A percentile compares a stretch with the other conserved stretches of the same genome.
Conservation (phyloP, 2,888 invertebrate species). For the Caenorhabditis imperialis region DNA sequence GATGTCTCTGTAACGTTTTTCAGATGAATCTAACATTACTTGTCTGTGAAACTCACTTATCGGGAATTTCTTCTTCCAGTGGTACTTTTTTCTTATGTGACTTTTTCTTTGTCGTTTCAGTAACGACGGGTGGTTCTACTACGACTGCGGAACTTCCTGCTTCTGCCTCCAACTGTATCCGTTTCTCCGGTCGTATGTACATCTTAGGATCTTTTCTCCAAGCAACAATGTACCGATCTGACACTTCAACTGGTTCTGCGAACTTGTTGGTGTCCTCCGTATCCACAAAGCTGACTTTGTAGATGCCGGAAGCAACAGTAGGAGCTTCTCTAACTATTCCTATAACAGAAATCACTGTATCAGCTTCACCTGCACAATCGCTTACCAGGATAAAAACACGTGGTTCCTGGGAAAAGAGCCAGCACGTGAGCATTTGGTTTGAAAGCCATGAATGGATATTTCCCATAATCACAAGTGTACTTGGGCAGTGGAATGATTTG, state of each 20-base stretch:
- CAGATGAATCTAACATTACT: neutral
- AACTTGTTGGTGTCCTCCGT: slow-evolving; percentile 3
- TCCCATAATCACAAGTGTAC: slow-evolving; percentile 12
- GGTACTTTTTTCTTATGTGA: too few species aligned
- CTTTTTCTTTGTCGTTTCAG: too few species aligned
- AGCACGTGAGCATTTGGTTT: slow-evolving; percentile 12
- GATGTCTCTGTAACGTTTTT: slow-evolving; percentile 21
- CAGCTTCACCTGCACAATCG: neutral
- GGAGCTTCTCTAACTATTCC: slow-evolving; percentile 11
- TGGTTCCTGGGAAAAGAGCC: slow-evolving; percentile 31
- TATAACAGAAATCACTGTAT: neutral
- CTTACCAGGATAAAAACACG: slow-evolving; percentile 36
- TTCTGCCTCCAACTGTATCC: neutral
- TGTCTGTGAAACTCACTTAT: slow-evolving; percentile 15
- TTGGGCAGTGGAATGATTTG: slow-evolving; percentile 31
- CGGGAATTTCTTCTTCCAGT: too few species aligned
- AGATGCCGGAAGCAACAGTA: neutral
- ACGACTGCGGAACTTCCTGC: neutral
- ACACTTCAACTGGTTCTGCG: slow-evolving; percentile 5
- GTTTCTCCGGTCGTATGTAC: slow-evolving; percentile 18
- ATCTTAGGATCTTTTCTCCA: slow-evolving; percentile 16
- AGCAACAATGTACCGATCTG: slow-evolving; percentile 28
- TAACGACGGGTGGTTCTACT: too few species aligned
- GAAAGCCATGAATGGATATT: slow-evolving; percentile 11
- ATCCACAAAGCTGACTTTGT: slow-evolving; percentile 18